Conservation (phyloP, 2,888 invertebrate species). For the Oegoconia quadripuncta region DNA sequence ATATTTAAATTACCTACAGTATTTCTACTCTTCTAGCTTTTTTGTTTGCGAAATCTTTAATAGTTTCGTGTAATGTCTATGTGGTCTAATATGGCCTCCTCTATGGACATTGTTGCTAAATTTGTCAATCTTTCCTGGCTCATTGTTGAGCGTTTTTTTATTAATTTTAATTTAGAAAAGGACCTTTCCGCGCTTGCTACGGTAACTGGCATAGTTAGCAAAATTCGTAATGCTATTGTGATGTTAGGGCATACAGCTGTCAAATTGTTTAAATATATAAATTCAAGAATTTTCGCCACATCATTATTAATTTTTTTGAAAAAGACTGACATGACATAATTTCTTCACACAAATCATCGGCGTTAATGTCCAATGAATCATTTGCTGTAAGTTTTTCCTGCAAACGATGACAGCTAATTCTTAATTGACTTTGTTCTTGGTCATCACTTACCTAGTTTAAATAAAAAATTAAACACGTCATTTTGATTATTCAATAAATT, state of each 20-base stretch:
- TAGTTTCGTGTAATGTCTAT: slow-evolving; percentile 21
- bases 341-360: no score
- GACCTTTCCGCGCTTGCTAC: slow-evolving; percentile 20
- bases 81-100: slow-evolving; percentile 23
- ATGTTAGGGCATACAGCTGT: slow-evolving; percentile 20
- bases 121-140: slow-evolving; percentile 20
- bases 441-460: no score
- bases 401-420: no score
- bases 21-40: slow-evolving; percentile 23
- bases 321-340: no score
- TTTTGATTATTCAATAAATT: no score
- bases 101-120: slow-evolving; percentile 22
- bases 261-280: slow-evolving; percentile 17
- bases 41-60: slow-evolving; percentile 23
- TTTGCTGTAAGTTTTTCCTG: no score
- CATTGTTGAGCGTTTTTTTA: slow-evolving; percentile 21
- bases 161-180: slow-evolving; percentile 19
- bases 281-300: no score
- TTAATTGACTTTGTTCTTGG: no score
- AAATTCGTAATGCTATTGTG: slow-evolving; percentile 19
- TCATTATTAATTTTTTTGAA: no score
- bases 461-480: no score
- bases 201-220: slow-evolving; percentile 20
- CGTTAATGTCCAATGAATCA: no score
- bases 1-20: no score